Evolutionary conservation across 2,888 invertebrate genomes (phyloP).

Genomic region (Quadroppia sp.): DNA sequence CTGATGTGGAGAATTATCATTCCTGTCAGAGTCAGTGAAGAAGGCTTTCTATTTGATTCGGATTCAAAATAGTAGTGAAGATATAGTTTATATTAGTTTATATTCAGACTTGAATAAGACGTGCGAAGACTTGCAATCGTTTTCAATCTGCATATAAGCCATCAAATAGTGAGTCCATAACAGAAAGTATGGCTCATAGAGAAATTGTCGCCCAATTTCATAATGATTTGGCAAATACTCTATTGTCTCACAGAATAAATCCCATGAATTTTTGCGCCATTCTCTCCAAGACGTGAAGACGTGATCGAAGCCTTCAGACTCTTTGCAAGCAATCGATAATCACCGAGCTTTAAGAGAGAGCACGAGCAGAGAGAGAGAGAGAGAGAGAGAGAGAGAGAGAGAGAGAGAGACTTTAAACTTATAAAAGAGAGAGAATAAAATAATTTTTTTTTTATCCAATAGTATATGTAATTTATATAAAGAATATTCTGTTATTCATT

Average conservation of each 20-base stretch:
- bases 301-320: constrained; percentile 10
- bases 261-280: constrained; percentile 26
- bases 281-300: constrained; percentile 13
- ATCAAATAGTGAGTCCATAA: constrained; percentile 10
- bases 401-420: neutral
- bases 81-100: too few species aligned
- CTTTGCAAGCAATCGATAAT: constrained; percentile 31
- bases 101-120: constrained; percentile 2
- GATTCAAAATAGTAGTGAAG: constrained; percentile 17
- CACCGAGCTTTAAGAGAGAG: constrained; percentile 19
- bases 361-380: constrained; percentile 4
- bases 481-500: too few species aligned
- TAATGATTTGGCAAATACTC: constrained; percentile 15
- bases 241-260: constrained; percentile 11
- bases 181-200: constrained; percentile 16
- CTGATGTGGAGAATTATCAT: constrained; percentile 26
- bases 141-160: constrained; percentile 27
- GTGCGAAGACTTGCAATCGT: constrained; percentile 1
- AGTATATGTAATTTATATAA: too few species aligned
- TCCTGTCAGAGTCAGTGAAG: constrained; percentile 4
- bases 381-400: constrained; percentile 19
- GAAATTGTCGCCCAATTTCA: constrained; percentile 20
- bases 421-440: too few species aligned
- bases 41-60: constrained; percentile 24
- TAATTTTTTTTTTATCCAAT: too few species aligned